Evolutionary conservation across 2,113 vertebrate species (phyloP).

Genomic region (Hydrolagus affinis): DNA sequence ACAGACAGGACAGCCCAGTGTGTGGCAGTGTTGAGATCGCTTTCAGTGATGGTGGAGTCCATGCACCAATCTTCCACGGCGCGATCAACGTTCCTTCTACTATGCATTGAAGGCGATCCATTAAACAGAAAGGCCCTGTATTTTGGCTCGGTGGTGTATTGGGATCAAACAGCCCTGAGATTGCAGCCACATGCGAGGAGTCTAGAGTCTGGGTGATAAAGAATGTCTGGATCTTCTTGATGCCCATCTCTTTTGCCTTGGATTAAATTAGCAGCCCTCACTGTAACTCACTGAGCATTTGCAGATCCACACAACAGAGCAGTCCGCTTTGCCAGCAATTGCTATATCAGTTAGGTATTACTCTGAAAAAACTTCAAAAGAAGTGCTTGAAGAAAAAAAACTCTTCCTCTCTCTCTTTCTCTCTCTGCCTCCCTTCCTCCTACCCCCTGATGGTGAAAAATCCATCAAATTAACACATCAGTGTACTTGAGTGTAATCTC

Average conservation of each 20-base stretch:
- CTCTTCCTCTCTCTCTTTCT: slow-evolving; percentile 48
- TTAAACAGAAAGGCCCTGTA: background rate
- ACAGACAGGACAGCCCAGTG: background rate
- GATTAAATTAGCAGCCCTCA: background rate
- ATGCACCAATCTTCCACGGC: background rate
- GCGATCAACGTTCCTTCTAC: background rate
- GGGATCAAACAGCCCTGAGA: slow-evolving; percentile 6
- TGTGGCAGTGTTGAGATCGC: background rate
- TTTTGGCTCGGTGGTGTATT: background rate
- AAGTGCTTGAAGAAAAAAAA: slow-evolving; percentile 47
- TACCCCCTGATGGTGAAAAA: slow-evolving; percentile 52
- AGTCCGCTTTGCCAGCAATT: slow-evolving; percentile 40
- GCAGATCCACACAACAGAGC: background rate
- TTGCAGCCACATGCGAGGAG: background rate
- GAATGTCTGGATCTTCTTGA: background rate
- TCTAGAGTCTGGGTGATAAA: background rate
- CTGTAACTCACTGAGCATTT: slow-evolving; percentile 1
- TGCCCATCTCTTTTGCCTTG: background rate
- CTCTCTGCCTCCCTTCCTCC: slow-evolving; percentile 55
- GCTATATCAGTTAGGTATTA: slow-evolving; percentile 49
- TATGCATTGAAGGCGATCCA: background rate
- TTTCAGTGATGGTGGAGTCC: background rate
- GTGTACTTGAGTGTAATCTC: slow-evolving; percentile 96
- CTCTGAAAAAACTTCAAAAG: slow-evolving; percentile 51
- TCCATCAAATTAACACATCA: slow-evolving; percentile 99